phyloP scores from a whole-genome alignment of 2,113 vertebrate species.

The Seriola rivoliana region DNA sequence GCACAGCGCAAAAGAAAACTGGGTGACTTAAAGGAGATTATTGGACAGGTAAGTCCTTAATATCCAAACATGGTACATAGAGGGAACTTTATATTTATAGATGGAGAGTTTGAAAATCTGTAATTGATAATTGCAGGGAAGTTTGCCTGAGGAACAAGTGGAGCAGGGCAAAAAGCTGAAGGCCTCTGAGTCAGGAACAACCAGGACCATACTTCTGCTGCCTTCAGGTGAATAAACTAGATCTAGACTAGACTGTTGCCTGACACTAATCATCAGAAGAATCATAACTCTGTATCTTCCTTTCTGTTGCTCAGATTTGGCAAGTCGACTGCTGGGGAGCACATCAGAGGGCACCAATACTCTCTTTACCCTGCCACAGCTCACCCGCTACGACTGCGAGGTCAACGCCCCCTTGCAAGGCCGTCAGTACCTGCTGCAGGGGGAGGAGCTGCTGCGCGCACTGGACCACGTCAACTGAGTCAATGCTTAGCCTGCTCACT shows the following conservation, averaged over 20 bases:
- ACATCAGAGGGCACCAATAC: slow-evolving; percentile 88
- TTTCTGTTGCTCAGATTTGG: slow-evolving; percentile 86
- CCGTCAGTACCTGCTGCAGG: slow-evolving; percentile 94
- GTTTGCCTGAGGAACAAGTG: slow-evolving; percentile 83
- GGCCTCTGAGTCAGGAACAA: slow-evolving; percentile 83
- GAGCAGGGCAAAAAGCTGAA: slow-evolving; percentile 92
- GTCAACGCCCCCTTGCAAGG: slow-evolving; percentile 94
- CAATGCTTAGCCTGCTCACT: slow-evolving; percentile 75
- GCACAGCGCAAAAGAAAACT: slow-evolving; percentile 95
- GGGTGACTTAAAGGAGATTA: slow-evolving; percentile 82
- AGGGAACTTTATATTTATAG: background rate
- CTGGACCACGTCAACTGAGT: slow-evolving; percentile 96
- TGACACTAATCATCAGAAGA: background rate
- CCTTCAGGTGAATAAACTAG: slow-evolving; percentile 89
- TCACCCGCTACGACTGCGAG: slow-evolving; percentile 96
- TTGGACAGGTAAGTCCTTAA: slow-evolving; percentile 88
- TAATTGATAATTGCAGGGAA: slow-evolving; percentile 80
- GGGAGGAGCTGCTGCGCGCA: slow-evolving; percentile 94
- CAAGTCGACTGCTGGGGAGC: slow-evolving; percentile 91
- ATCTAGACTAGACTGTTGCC: background rate
- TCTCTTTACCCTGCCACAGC: slow-evolving; percentile 87
- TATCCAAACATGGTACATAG: background rate
- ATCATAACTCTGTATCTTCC: background rate
- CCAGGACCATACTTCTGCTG: slow-evolving; percentile 91
- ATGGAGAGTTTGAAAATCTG: background rate